Conservation (phyloP, 1,140 invertebrate species). For the Geopemphigus sp. region DNA sequence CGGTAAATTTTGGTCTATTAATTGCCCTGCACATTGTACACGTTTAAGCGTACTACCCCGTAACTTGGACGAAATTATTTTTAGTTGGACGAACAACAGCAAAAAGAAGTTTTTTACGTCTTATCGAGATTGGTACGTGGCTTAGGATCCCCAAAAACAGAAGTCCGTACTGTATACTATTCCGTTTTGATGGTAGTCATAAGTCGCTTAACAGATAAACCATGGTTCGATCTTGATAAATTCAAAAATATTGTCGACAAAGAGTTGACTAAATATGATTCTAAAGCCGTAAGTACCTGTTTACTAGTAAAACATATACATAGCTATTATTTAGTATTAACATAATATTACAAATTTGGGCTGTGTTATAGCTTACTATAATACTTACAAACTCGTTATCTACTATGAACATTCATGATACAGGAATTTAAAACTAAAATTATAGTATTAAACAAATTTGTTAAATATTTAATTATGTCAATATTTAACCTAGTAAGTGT, state of each 20-base stretch:
- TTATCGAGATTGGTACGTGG: constrained; percentile 47
- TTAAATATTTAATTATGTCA: no score
- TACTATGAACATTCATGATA: no score
- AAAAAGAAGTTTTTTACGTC: constrained; percentile 48
- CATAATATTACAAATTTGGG: no score
- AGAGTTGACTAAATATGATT: constrained; percentile 47
- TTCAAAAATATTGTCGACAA: constrained; percentile 49
- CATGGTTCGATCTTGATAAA: constrained; percentile 10
- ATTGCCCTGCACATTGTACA: no score
- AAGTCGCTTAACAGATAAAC: constrained; percentile 8
- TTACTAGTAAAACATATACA: not conserved
- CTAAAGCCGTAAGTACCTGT: constrained; percentile 41
- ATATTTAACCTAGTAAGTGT: no score
- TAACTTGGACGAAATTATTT: no score
- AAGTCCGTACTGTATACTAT: constrained; percentile 38
- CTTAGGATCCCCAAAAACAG: constrained; percentile 37
- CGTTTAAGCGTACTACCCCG: no score
- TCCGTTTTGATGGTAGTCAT: constrained; percentile 35
- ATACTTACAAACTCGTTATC: no score
- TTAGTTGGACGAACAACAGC: constrained; percentile 19
- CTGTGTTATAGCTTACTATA: no score
- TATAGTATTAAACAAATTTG: no score
- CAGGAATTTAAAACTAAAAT: no score
- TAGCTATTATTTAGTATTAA: no score
- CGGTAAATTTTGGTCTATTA: not conserved